Evolutionary conservation across 2,113 vertebrate species (phyloP).

Genomic region (Fulmarus glacialis): DNA sequence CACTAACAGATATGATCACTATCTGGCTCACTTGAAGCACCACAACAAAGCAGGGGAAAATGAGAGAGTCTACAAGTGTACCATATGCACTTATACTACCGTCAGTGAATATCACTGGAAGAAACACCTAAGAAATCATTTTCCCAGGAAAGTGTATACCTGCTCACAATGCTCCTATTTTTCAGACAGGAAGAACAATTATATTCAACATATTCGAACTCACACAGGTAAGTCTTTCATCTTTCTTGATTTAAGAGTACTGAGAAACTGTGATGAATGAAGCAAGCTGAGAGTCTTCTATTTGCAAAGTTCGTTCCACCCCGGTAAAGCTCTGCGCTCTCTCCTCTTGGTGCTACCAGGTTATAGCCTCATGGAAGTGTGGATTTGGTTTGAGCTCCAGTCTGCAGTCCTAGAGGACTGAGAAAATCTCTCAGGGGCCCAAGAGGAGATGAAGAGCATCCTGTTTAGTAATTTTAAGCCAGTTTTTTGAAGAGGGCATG

Average conservation of each 20-base stretch:
- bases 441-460: background rate
- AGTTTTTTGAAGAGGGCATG: background rate
- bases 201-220: conserved; percentile 96
- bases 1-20: conserved; percentile 97
- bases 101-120: conserved; percentile 99
- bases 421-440: background rate
- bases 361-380: background rate
- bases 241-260: background rate
- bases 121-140: conserved; percentile 97
- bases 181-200: conserved; percentile 98
- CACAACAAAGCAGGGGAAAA: conserved; percentile 89
- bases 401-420: background rate
- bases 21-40: conserved; percentile 95
- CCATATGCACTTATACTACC: conserved; percentile 94
- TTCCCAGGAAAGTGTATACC: conserved; percentile 96
- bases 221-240: conserved; percentile 86
- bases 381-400: background rate
- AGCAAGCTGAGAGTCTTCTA: background rate
- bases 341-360: background rate
- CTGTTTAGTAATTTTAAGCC: background rate
- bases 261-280: background rate
- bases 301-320: background rate
- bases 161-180: conserved; percentile 96
- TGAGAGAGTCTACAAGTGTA: conserved; percentile 93
- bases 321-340: background rate